Base-by-base conservation (phyloP, 2,797 vertebrate genomes). In the Schizopygopsis pylzovi region DNA sequence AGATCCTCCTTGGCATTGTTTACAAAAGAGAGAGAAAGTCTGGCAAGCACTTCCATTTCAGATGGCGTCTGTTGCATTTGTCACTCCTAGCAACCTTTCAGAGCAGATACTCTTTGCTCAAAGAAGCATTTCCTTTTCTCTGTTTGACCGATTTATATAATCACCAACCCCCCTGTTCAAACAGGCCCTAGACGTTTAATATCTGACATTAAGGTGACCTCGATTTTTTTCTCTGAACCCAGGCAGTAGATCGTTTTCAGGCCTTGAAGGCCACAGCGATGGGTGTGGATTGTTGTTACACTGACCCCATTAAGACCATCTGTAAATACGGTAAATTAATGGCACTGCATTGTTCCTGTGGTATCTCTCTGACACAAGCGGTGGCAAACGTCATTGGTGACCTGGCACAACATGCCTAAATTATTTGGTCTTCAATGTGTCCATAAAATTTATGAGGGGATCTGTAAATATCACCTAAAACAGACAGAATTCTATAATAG, bases 31-130 rank as follows among this genome's bases (percentile, higher is more conserved):
- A 77, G 56, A 83, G 85, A 87, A 90, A 78, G 52, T 81, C 91
- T 92, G 88, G 86, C 92, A 91, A 84, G 81, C 77, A 16, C 47
- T 85, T 79, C 65, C 75, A 83, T 87, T 86, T 90, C 90, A 90
- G 87, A 91, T 88, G 88, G 88, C 77, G 87, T 87, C 83, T 92
- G 91, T 92, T 90, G 89, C 86, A 56, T 86, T 84, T 88, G 92
- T 93, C 85, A 92, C 93, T 91, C 89, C 39, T 85, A 86, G 91
- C 92, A 94, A 95, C 93, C 91, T 92, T 95, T 93, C 88, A 93
- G 89, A 81, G 87, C 80, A 81, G 91, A 90, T 90, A 90, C 87
- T 77, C 37, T 87, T 89, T 88, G 76, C 83, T 45, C 83, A 84
- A 90, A 87, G 77, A 82, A 56, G 83, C 52, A 59, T 83, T 54